Evolutionary conservation across 2,113 vertebrate species (phyloP), one percentile per base, ranked within the genome.

Genomic region (Poeciliopsis prolifica): DNA sequence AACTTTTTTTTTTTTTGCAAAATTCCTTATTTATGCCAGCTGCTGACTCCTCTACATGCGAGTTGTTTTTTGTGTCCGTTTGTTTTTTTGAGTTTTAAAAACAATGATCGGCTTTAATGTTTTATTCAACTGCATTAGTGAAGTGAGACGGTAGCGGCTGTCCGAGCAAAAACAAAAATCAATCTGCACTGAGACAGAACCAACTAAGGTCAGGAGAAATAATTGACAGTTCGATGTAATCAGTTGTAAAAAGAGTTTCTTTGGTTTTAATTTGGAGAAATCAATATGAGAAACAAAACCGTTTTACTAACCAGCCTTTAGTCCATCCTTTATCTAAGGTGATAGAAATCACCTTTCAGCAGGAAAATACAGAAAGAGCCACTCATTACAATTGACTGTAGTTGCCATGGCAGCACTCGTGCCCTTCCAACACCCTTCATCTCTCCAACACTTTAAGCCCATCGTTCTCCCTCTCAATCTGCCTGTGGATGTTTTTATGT

Each of bases 361-460:
- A 65, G 66, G 65, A 71, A 35, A 35, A 33, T 15, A 15, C 30
- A 24, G 35, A 15, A 66, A 69, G 26, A 42, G 14, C 48, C 13
- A 61, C 75, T 61, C 68, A 29, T 26, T 37, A 35, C 29, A 9
- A 26, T 58, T 65, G 24, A 1, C 37, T 61, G 77, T 69, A 80
- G 69, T 84, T 84, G 73, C 77, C 69, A 84, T 80, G 33, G 82
- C 68, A 84, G 65, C 77, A 22, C 48, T 68, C 24, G 8, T 72
- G 75, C 72, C 76, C 76, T 68, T 75, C 44, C 65, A 77, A 37
- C 60, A 54, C 12, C 67, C 67, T 72, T 54, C 60, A 73, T 68
- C 75, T 30, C 24, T 44, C n/a, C 65, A 61, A 70, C 61, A 70
- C 35, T 40, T 42, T 42, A 5, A 74, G 63, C 17, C 44, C 14